Evolutionary conservation across 2,113 vertebrate genomes (phyloP).

Genomic region (Platanista minor): DNA sequence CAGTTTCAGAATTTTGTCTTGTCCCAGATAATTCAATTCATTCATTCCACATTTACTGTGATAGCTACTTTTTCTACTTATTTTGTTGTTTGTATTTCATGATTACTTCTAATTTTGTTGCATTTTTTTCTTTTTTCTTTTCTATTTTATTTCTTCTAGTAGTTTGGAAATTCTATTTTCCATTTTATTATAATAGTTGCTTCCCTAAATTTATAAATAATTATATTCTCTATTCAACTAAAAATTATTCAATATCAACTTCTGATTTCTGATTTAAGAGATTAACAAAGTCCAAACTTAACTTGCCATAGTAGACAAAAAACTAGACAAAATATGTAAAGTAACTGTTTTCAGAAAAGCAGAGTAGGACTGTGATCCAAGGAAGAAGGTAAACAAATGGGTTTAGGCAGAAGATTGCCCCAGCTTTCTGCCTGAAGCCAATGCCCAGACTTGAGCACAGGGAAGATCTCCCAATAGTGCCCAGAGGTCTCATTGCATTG

Average conservation of each 20-base stretch:
- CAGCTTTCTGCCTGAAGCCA: neutral
- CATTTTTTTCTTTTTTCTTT: neutral
- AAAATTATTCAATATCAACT: neutral
- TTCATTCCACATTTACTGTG: neutral
- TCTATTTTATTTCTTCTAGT: neutral
- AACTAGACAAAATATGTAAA: neutral
- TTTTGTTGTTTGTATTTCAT: neutral
- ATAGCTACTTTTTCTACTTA: neutral
- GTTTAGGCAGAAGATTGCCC: neutral
- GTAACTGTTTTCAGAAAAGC: neutral
- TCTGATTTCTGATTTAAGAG: neutral
- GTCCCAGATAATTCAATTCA: neutral
- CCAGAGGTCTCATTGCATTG: neutral
- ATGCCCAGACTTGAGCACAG: neutral
- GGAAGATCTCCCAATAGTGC: neutral
- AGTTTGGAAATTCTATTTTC: neutral
- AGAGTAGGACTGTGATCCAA: neutral
- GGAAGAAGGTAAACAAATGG: neutral
- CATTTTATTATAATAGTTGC: neutral
- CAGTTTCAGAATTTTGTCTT: neutral
- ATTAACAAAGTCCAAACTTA: neutral
- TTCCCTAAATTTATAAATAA: neutral
- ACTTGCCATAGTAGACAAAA: neutral
- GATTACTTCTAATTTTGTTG: neutral
- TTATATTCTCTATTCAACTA: neutral